phyloP scores from a whole-genome alignment of 2,888 invertebrate genomes.

The Cryptus armator region DNA sequence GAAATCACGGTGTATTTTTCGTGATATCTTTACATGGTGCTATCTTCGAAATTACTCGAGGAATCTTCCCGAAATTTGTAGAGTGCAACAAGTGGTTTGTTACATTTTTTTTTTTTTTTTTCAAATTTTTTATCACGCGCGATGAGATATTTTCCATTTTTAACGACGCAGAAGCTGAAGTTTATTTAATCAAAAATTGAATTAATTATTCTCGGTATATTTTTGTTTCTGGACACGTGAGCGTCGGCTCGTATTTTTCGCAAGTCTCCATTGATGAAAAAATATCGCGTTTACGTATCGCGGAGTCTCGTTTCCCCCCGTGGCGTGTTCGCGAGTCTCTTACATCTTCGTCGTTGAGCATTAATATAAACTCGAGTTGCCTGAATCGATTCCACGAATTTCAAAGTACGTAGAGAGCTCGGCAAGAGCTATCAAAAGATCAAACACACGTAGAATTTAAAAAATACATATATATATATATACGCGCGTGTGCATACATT shows the following conservation, averaged over 20 bases:
- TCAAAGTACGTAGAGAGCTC: conserved; percentile 15
- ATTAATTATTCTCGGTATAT: neutral
- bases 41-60: neutral
- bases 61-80: neutral
- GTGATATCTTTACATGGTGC: neutral
- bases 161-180: neutral
- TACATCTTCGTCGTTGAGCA: conserved; percentile 29
- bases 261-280: neutral
- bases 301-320: conserved; percentile 10
- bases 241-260: neutral
- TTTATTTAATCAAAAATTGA: neutral
- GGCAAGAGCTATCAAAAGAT: conserved; percentile 54
- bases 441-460: conserved; percentile 21
- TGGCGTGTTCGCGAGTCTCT: neutral
- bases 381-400: conserved; percentile 50
- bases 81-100: neutral
- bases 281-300: conserved; percentile 10
- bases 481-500: conserved; percentile 25
- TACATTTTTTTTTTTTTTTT: neutral
- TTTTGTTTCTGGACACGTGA: neutral
- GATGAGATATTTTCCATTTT: neutral
- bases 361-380: conserved; percentile 42
- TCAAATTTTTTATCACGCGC: neutral
- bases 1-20: too few relatives aligned
- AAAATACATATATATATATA: neutral